Evolutionary conservation across 2,888 invertebrate genomes (phyloP).

Genomic region (Lissocephala sabroskyi): DNA sequence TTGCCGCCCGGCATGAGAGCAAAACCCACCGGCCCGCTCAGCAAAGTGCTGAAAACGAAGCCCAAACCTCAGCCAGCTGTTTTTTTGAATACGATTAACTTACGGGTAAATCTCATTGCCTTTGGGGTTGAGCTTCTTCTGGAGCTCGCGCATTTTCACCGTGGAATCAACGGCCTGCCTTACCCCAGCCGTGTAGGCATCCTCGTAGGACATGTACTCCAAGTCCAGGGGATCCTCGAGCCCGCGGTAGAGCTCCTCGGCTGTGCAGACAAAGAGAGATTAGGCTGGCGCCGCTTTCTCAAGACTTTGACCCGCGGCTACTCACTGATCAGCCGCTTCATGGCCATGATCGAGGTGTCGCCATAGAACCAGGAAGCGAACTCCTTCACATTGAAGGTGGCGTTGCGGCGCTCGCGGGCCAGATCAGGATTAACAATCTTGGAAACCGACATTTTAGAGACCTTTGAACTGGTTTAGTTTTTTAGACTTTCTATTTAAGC

Average conservation of each 20-base stretch:
- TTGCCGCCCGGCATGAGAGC: slow-evolving; percentile 32
- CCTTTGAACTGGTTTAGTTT: slow-evolving; percentile 2
- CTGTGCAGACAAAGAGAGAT: slow-evolving; percentile 25
- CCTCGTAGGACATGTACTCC: slow-evolving; percentile 42
- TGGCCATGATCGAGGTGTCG: slow-evolving; percentile 78
- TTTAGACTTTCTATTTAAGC: too few relatives aligned
- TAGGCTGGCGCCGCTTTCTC: too few relatives aligned
- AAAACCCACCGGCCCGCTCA: slow-evolving; percentile 28
- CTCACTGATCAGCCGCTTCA: slow-evolving; percentile 74
- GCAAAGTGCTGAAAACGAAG: slow-evolving; percentile 19
- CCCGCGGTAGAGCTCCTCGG: slow-evolving; percentile 25
- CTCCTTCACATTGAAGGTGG: slow-evolving; percentile 79
- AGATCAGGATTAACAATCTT: slow-evolving; percentile 31
- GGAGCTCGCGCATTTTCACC: slow-evolving; percentile 79
- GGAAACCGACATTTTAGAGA: slow-evolving; percentile 15
- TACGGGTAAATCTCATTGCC: slow-evolving; percentile 42
- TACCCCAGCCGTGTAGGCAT: slow-evolving; percentile 27
- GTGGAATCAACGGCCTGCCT: slow-evolving; percentile 72
- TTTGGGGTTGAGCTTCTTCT: slow-evolving; percentile 75
- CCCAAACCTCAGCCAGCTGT: neutral
- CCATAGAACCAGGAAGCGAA: slow-evolving; percentile 84
- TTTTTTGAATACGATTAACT: slow-evolving; percentile 8
- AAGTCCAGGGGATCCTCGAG: slow-evolving; percentile 27
- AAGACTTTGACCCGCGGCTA: neutral
- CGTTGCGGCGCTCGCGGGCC: slow-evolving; percentile 29